Conservation (phyloP, 2,797 vertebrate genomes). For the Sebastes baramenuke region DNA sequence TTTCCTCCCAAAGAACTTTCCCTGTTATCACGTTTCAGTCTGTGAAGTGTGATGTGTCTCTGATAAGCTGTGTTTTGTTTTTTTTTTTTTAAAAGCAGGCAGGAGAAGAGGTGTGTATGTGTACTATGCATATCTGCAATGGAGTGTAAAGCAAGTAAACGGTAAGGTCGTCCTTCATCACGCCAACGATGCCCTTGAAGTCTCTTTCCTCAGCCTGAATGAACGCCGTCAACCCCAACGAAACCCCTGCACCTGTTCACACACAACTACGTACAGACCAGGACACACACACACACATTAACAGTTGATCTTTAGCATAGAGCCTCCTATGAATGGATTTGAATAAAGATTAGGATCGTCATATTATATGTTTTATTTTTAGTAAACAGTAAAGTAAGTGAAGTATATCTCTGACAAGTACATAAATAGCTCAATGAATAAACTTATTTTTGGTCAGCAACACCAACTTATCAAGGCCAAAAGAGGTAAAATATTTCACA, state of each 20-base stretch:
- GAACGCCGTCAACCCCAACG: constrained; percentile 15
- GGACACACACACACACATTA: background rate
- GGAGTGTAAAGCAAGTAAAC: constrained; percentile 17
- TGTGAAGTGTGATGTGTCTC: background rate
- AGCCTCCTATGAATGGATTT: constrained; percentile 16
- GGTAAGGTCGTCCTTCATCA: constrained; percentile 7
- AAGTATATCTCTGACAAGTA: no score
- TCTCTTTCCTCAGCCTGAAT: constrained; percentile 15
- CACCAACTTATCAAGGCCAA: no score
- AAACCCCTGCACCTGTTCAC: constrained; percentile 55
- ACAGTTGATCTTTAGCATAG: background rate
- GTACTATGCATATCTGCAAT: background rate
- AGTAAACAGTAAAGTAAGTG: background rate
- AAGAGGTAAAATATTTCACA: background rate
- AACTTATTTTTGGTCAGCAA: fast-evolving
- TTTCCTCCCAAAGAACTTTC: background rate
- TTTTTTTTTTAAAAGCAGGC: constrained; percentile 10
- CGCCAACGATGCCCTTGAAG: constrained; percentile 22
- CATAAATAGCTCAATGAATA: no score
- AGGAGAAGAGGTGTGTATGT: background rate
- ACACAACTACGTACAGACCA: background rate
- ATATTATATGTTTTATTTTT: background rate
- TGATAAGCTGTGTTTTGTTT: constrained; percentile 3
- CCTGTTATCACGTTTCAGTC: constrained; percentile 11
- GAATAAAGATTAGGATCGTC: constrained; percentile 30